Evolutionary conservation across 2,888 invertebrate species (phyloP).

Genomic region (Mantis religiosa): DNA sequence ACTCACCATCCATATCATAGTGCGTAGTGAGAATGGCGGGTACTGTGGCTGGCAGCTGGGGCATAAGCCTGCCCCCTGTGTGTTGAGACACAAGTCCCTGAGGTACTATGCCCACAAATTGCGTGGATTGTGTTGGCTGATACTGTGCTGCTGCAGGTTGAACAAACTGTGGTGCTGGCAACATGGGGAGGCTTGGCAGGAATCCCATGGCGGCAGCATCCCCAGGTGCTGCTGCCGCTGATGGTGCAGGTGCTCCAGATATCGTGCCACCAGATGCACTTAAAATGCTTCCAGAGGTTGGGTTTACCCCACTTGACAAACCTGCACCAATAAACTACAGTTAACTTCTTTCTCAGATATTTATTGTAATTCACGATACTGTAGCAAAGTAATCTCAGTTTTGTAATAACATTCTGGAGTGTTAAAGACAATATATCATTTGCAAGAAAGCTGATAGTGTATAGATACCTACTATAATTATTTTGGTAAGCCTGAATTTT

Average conservation of each 20-base stretch:
- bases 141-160: conserved; percentile 48
- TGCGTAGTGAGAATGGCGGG: conserved; percentile 41
- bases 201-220: conserved; percentile 10
- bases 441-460: too few relatives aligned
- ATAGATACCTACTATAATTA: too few relatives aligned
- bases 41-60: conserved; percentile 30
- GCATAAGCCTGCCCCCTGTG: conserved; percentile 28
- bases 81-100: conserved; percentile 19
- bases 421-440: too few relatives aligned
- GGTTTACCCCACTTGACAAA: background rate
- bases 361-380: too few relatives aligned
- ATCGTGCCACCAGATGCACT: background rate
- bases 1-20: conserved; percentile 38
- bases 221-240: conserved; percentile 1
- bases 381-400: too few relatives aligned
- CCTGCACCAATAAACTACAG: background rate
- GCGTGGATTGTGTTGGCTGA: conserved; percentile 35
- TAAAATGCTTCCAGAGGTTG: background rate
- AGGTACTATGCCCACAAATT: conserved; percentile 17
- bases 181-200: conserved; percentile 11
- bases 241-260: background rate
- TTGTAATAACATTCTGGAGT: too few relatives aligned
- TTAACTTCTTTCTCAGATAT: too few relatives aligned
- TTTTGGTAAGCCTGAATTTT: too few relatives aligned
- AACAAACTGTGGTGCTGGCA: conserved; percentile 38